phyloP scores from a whole-genome alignment of 2,113 vertebrate genomes.

The Tachuris rubrigastra region DNA sequence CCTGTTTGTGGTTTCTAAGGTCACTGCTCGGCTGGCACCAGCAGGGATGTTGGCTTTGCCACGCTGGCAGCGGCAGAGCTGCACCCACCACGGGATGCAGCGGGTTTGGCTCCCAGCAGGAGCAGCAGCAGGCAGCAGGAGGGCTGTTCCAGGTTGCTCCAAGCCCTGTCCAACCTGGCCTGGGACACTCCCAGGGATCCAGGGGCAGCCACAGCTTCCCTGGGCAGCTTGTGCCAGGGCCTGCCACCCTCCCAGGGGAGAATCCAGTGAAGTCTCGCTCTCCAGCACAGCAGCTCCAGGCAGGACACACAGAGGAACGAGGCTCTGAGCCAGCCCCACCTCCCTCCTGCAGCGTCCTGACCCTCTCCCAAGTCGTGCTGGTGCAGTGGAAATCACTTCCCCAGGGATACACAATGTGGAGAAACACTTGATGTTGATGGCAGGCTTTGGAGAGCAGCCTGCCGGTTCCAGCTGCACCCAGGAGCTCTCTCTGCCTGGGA shows the following conservation, averaged over 20 bases:
- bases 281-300: not conserved
- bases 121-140: not conserved
- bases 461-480: not conserved
- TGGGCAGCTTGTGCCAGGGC: not conserved
- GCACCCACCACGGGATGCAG: rapidly evolving
- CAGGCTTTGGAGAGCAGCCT: not conserved
- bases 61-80: rapidly evolving
- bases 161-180: too few species aligned
- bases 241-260: not conserved
- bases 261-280: not conserved
- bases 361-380: too few species aligned
- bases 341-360: rapidly evolving
- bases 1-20: not conserved
- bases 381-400: not conserved
- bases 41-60: not conserved
- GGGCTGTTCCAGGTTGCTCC: too few species aligned
- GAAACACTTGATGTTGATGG: not conserved
- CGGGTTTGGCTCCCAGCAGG: not conserved
- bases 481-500: not conserved
- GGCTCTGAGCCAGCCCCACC: not conserved
- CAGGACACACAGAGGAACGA: not conserved
- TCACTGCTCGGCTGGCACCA: not conserved
- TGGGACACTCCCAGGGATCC: not conserved
- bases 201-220: not conserved
- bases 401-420: rapidly evolving